Percentiles rank a stretch among this genome's conserved stretches.
Conservation (phyloP, 2,113 vertebrate species). For the Heliornis fulica region DNA sequence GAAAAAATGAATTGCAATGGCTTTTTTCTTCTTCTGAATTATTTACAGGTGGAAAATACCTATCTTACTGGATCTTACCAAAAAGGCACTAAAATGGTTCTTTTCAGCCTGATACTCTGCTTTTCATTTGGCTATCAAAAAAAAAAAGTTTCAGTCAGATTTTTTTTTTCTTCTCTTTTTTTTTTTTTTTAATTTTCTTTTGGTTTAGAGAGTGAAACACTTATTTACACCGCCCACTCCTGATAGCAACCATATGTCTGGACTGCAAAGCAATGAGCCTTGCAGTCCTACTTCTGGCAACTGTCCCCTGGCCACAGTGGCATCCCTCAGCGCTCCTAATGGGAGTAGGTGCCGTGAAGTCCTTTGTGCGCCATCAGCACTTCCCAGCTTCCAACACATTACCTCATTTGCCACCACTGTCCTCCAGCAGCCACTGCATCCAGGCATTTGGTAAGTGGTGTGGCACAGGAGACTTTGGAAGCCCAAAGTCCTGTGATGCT, state of each 20-base stretch:
- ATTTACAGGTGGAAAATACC: constrained; percentile 66
- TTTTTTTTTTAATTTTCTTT: background rate
- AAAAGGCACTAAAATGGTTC: constrained; percentile 35
- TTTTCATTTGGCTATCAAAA: constrained; percentile 21
- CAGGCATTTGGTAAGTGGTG: background rate
- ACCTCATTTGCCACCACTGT: background rate
- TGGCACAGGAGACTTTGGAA: background rate
- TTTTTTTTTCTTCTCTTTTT: background rate
- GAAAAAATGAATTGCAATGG: constrained; percentile 27
- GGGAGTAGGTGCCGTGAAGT: constrained; percentile 1
- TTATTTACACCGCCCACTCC: constrained; percentile 9
- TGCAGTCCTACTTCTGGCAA: constrained; percentile 38
- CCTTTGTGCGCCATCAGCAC: background rate
- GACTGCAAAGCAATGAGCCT: constrained; percentile 21
- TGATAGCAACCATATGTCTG: constrained; percentile 63
- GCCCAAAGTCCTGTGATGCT: background rate
- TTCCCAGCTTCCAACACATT: background rate
- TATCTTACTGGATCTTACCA: constrained; percentile 34
- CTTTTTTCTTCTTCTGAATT: constrained; percentile 54
- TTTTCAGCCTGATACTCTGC: background rate
- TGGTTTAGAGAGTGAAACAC: constrained; percentile 45
- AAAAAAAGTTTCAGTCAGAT: background rate
- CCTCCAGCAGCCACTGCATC: background rate
- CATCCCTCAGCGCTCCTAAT: background rate
- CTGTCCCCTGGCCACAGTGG: constrained; percentile 21